Evolutionary conservation across 53 echinoderm and acorn worm species (phyloP), one percentile per base, ranked within the genome.

Genomic region (Holothuria scabra): DNA sequence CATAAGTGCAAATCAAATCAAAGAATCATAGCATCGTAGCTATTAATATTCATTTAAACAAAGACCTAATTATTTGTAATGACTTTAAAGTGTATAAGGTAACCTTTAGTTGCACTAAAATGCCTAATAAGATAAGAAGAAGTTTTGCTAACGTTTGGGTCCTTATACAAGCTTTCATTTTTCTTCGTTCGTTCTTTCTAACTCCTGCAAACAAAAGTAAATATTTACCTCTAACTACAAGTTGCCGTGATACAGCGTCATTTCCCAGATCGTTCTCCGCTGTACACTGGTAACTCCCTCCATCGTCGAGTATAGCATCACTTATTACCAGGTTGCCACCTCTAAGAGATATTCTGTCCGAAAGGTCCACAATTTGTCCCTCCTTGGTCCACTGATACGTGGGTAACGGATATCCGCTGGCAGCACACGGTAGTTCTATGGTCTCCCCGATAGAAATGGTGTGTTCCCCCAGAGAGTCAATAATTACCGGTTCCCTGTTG

Each of bases 271-370:
- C 89, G 59, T 94, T 97, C 24, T 60, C 76, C 38, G 94, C 92
- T 63, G 93, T 83, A 69, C 99, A 99, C 41, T 92, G 88, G 38
- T 95, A 99, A 5, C 82, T 71, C 10, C 99, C 99, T 1, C 87
- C 92, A 56, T 89, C 95, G 33, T 89, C 92, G 18, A 93, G 59
- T 38, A 71, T 37, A 5, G 89, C 87, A 58, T 69, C 83, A 28
- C 46, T 83, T 19, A 99, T 87, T 25, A 99, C 85, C 83, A 99
- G 86, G 66, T 99, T 99, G 9, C 99, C 99, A 18, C 99, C 94
- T 13, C 87, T 90, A 1, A 99, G 89, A 11, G 63, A 85, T 23
- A 89, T 55, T 2, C 86, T 60, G 16, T 89, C 92, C 52, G 52
- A 52, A 16, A 62, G 80, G 10, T 46, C 60, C 34, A 97, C 56